These are phyloP conservation scores for Sciurus niger DNA, from an alignment of 2,113 vertebrate species.

Conservation along the genomic window DNA sequence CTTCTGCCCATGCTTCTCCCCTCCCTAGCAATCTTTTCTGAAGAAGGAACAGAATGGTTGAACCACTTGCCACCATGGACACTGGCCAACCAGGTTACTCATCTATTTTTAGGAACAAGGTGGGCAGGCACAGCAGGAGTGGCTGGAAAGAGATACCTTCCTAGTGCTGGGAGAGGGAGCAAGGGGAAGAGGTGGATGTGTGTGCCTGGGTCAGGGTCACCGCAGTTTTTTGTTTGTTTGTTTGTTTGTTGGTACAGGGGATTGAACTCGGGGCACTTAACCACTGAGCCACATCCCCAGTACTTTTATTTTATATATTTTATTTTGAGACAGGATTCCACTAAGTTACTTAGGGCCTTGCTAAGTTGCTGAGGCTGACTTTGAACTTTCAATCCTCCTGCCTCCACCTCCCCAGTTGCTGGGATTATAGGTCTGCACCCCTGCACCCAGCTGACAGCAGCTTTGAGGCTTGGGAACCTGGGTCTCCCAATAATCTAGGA, in stretches of 20 bases:
- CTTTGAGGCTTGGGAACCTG: background rate
- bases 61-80: background rate
- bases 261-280: too few species aligned
- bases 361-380: too few species aligned
- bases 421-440: too few species aligned
- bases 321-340: too few species aligned
- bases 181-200: background rate
- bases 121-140: slow-evolving; percentile 7
- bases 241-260: too few species aligned
- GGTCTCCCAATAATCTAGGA: background rate
- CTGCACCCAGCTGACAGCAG: background rate
- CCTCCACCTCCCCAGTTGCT: too few species aligned
- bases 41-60: background rate
- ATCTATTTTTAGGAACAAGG: background rate
- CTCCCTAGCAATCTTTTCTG: background rate
- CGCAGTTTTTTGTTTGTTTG: background rate
- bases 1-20: background rate
- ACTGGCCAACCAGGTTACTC: background rate
- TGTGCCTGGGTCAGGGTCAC: background rate
- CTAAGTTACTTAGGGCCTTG: too few species aligned
- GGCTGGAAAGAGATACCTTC: slow-evolving; percentile 1
- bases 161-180: background rate
- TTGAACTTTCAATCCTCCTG: too few species aligned
- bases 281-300: too few species aligned
- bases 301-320: too few species aligned